These are phyloP conservation scores for Hozukius guyotensis DNA, from an alignment of 2,797 vertebrate genomes.

Conservation along the genomic window DNA sequence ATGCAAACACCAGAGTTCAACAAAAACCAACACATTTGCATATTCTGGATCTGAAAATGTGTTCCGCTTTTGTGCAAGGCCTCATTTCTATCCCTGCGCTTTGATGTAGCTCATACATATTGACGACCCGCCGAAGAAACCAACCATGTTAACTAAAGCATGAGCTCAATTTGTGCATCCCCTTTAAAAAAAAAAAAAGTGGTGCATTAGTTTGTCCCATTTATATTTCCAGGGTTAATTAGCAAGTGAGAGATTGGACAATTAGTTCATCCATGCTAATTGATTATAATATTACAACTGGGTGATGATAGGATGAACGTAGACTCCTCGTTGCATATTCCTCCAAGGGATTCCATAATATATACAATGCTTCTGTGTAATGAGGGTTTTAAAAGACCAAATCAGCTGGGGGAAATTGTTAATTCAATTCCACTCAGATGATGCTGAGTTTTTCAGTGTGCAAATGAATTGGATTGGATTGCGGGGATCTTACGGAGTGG, in stretches of 20 bases:
- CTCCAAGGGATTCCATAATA: conserved; percentile 77
- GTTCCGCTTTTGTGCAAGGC: conserved; percentile 58
- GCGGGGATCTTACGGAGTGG: conserved; percentile 33
- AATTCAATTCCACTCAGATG: conserved; percentile 75
- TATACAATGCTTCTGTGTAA: conserved; percentile 78
- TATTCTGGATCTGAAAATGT: conserved; percentile 68
- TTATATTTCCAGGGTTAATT: conserved; percentile 78
- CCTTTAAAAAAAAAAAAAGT: conserved; percentile 29
- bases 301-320: conserved; percentile 72
- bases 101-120: conserved; percentile 84
- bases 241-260: conserved; percentile 78
- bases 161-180: conserved; percentile 66
- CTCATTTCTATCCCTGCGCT: conserved; percentile 71
- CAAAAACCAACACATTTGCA: conserved; percentile 73
- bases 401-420: conserved; percentile 78
- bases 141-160: conserved; percentile 56
- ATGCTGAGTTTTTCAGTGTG: conserved; percentile 51
- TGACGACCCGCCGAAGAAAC: conserved; percentile 72
- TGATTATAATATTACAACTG: conserved; percentile 81
- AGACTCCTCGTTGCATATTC: conserved; percentile 59
- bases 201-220: conserved; percentile 70
- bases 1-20: conserved; percentile 75
- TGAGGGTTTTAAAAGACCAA: conserved; percentile 77
- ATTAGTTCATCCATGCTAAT: conserved; percentile 81
- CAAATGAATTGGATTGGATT: conserved; percentile 50